Base-by-base conservation (phyloP, 2,113 vertebrate species). In the Sapayoa aenigma region DNA sequence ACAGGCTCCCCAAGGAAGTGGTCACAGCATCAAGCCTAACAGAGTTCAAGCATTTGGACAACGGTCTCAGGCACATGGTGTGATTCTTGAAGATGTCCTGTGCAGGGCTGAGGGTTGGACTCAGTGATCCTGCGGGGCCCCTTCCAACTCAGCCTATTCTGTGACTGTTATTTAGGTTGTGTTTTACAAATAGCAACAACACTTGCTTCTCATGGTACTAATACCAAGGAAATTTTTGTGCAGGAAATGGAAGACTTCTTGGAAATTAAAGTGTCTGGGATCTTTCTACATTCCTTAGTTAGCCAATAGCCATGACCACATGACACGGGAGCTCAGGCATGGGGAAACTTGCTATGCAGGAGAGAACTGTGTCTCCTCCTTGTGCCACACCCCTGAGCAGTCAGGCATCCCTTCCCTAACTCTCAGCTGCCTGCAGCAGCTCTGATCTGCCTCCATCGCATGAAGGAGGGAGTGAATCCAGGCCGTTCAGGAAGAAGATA, bases 401-500 rank as follows among this genome's bases (percentile, higher is more conserved):
- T 16, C 1, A 2, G 9, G 5, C 14, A 42, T 63, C 9, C 20
- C 35, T 55, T 63, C 63, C 10, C 22, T 76, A 63, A 46, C 5
- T 30, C 27, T 21, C 66, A 55, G 7, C 10, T 47, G 21, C 3
- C 44, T 46, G 15, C 35, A 65, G 17, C 10, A 19, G 4, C 6
- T 82, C 41, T 69, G 13, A 17, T 78, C 46, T 69, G 8, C 6
- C 23, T 22, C 25, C 21, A 33, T 3, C 9, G 49, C 2, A 2
- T 6, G 23, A 46, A 35, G 14, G 3, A 59, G 5, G 3, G 3
- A 18, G n/a, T 84, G 31, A 66, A 8, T 3, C 63, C 77, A 19
- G 41, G 31, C 7, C 10, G 12, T 2, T 4, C 1, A 1, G 31
- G 3, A 3, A 52, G n/a, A 8, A 77, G 5, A 30, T 5, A 2